These are phyloP conservation scores for Heliconius eleuchia DNA, from an alignment of 1,140 invertebrate species.

Conservation along the genomic window DNA sequence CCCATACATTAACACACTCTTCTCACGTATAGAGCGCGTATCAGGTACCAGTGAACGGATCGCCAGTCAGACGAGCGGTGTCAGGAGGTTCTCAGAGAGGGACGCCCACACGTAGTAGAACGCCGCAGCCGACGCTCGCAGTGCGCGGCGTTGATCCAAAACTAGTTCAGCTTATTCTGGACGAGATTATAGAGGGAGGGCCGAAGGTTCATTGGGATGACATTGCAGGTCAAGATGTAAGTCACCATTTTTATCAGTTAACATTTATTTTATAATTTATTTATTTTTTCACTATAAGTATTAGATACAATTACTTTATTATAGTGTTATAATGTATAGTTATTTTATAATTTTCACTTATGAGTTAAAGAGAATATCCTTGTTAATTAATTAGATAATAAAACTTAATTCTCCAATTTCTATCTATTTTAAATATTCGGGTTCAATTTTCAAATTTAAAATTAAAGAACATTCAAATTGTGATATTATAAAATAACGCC, in stretches of 20 bases:
- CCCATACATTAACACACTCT: slow-evolving; percentile 39
- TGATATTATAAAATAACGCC: too few species aligned
- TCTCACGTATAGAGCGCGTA: slow-evolving; percentile 55
- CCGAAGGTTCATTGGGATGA: slow-evolving; percentile 95
- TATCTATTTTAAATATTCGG: too few species aligned
- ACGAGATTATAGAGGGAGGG: slow-evolving; percentile 89
- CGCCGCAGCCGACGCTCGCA: slow-evolving; percentile 73
- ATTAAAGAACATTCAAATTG: too few species aligned
- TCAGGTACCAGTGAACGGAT: slow-evolving; percentile 77
- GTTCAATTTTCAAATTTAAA: too few species aligned
- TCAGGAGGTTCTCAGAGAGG: slow-evolving; percentile 70
- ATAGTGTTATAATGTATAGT: too few species aligned
- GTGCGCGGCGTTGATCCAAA: slow-evolving; percentile 94
- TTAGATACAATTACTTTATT: too few species aligned
- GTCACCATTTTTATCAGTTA: background rate
- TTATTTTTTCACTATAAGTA: too few species aligned
- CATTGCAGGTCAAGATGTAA: slow-evolving; percentile 93
- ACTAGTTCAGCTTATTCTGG: slow-evolving; percentile 90
- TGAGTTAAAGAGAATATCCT: too few species aligned
- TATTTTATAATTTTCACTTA: too few species aligned
- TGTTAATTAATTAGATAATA: too few species aligned
- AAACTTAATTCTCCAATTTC: too few species aligned
- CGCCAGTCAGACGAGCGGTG: slow-evolving; percentile 84
- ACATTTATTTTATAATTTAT: too few species aligned
- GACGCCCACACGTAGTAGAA: slow-evolving; percentile 72